Base-by-base conservation (phyloP, 1,140 invertebrate species). In the Thalassaphorura encarpata region DNA sequence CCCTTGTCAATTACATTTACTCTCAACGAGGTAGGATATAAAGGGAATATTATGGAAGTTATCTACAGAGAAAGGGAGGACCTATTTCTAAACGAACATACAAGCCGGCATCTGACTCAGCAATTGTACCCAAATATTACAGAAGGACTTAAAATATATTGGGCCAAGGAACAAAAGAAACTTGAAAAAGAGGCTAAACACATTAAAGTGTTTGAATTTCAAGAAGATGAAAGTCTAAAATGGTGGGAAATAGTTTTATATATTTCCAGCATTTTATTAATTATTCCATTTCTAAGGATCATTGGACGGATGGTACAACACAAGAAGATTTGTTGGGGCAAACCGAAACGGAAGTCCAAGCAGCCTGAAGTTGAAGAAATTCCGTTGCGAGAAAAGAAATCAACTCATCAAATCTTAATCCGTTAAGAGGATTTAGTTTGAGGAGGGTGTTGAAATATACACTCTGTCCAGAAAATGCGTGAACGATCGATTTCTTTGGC, bases 51-150 rank as follows among this genome's bases (percentile, higher is more conserved):
- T 8, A 21, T 58, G n/a, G 42, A 49, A 11, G 15, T 58, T 6
- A 49, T 58, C 1, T 58, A 49, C 21, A 36, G 39, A 3, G 41
- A 58, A 28, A 2, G 16, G 29, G 52, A 49, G 28, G 56, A 58
- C 19, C 33, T 51, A 18, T 28, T 54, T 6, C 19, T 58, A 16
- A 21, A 23, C 1, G 45, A 58, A 18, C 41, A 53, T 28, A 4
- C 49, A 0, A 53, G 31, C 16, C 54, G 43, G 43, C 56, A 58
- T 50, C 23, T 58, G 18, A 54, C 19, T 33, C 43, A 43, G 3
- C 16, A 36, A 4, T 0, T 58, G 15, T 29, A 54, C 2, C 54
- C 51, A 45, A 28, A 27, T 33, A 42, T 39, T 36, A 26, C 52
- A n/a, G 42, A 19, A n/a, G 48, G 51, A 23, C 18, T 56, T 40